Conservation (phyloP, 2,888 invertebrate species). For the Stenodema calcarata region DNA sequence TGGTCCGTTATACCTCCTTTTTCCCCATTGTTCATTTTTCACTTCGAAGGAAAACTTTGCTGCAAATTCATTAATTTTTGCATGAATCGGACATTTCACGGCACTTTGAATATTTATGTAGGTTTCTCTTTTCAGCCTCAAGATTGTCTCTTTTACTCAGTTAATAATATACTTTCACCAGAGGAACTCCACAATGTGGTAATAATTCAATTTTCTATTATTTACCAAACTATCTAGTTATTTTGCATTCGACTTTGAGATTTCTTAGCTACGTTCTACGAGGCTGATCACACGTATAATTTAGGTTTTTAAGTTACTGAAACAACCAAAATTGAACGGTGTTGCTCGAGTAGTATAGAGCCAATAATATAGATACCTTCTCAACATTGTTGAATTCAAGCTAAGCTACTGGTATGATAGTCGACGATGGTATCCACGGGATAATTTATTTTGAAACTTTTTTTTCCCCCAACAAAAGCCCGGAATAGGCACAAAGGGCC, state of each 20-base stretch:
- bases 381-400: too few relatives aligned
- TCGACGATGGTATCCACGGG: too few relatives aligned
- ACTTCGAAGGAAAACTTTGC: neutral
- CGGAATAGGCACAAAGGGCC: neutral
- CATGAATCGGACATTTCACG: neutral
- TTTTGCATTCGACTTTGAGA: too few relatives aligned
- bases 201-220: neutral
- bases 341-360: too few relatives aligned
- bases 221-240: neutral
- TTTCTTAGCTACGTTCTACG: too few relatives aligned
- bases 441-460: too few relatives aligned
- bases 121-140: neutral
- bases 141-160: neutral
- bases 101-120: slow-evolving; percentile 5
- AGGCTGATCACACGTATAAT: too few relatives aligned
- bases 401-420: too few relatives aligned
- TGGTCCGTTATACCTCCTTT: slow-evolving; percentile 25
- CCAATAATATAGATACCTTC: too few relatives aligned
- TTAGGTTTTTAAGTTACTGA: too few relatives aligned
- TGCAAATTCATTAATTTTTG: slow-evolving; percentile 20
- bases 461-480: neutral
- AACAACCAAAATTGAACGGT: too few relatives aligned
- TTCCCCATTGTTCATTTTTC: slow-evolving; percentile 18
- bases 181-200: neutral
- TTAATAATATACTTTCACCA: neutral